Percentiles rank a stretch among this genome's conserved stretches.
phyloP scores from a whole-genome alignment of 2,888 invertebrate species.

The Metallyticus violacea region DNA sequence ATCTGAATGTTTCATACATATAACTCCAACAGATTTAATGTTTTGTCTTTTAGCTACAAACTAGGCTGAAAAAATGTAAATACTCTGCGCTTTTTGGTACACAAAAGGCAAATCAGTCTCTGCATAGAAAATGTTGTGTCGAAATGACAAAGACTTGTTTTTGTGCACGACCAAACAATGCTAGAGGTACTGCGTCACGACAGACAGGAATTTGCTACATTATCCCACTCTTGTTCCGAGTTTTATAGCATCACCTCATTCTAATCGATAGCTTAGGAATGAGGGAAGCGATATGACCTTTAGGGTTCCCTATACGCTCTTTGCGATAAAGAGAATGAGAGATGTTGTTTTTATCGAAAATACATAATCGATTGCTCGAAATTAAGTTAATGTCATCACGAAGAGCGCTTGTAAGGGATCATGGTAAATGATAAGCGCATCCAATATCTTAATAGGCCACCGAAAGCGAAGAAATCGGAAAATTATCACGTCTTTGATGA shows the following conservation, averaged over 20 bases:
- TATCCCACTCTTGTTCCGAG: neutral
- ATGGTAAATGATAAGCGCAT: neutral
- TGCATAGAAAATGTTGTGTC: too few relatives aligned
- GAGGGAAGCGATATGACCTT: neutral
- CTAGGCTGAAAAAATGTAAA: too few relatives aligned
- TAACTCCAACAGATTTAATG: too few relatives aligned
- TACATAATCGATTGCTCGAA: neutral
- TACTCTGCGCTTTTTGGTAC: too few relatives aligned
- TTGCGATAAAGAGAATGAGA: neutral
- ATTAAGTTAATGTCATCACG: neutral
- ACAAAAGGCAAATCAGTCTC: too few relatives aligned
- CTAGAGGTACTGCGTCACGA: too few relatives aligned
- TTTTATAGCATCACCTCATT: neutral
- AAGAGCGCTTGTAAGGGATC: neutral
- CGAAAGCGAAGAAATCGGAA: neutral
- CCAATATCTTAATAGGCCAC: neutral
- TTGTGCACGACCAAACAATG: too few relatives aligned
- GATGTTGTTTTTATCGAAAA: neutral
- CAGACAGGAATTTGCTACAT: too few relatives aligned
- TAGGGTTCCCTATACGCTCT: neutral
- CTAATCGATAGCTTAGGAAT: neutral
- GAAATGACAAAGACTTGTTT: too few relatives aligned
- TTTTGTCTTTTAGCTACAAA: too few relatives aligned
- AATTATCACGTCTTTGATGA: neutral
- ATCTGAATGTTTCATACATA: too few relatives aligned